Evolutionary conservation across 2,113 vertebrate genomes (phyloP).

Genomic region (Casuarius casuarius): DNA sequence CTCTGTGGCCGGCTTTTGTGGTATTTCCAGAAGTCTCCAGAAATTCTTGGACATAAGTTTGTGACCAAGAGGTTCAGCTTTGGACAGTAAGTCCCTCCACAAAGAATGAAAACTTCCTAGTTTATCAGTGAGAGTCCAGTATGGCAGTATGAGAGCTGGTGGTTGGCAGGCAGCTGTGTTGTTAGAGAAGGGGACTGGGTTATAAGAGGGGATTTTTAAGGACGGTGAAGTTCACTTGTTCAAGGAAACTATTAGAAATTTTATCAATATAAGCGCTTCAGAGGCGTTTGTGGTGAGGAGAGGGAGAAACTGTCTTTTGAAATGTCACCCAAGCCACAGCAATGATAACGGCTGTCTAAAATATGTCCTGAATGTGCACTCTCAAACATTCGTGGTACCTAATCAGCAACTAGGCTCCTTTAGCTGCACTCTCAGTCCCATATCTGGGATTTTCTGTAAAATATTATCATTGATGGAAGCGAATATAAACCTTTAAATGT

Average conservation of each 20-base stretch:
- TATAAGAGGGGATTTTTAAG: neutral
- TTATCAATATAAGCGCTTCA: neutral
- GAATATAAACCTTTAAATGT: neutral
- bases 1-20: neutral
- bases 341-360: neutral
- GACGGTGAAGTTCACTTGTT: neutral
- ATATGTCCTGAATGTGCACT: neutral
- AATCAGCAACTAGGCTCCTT: rapidly evolving
- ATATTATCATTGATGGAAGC: neutral
- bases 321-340: neutral
- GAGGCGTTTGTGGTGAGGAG: rapidly evolving
- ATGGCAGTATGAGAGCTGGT: neutral
- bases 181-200: neutral
- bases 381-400: neutral
- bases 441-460: neutral
- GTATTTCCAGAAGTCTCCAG: neutral
- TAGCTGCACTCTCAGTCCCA: rapidly evolving
- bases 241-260: neutral
- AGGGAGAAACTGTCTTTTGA: neutral
- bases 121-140: neutral
- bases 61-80: neutral
- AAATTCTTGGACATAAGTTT: neutral
- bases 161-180: rapidly evolving
- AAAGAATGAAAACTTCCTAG: neutral
- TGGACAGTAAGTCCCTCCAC: neutral